Evolutionary conservation across 1,140 invertebrate species (phyloP), one percentile per base, ranked within the genome.

Genomic region (Calephelis nemesis): DNA sequence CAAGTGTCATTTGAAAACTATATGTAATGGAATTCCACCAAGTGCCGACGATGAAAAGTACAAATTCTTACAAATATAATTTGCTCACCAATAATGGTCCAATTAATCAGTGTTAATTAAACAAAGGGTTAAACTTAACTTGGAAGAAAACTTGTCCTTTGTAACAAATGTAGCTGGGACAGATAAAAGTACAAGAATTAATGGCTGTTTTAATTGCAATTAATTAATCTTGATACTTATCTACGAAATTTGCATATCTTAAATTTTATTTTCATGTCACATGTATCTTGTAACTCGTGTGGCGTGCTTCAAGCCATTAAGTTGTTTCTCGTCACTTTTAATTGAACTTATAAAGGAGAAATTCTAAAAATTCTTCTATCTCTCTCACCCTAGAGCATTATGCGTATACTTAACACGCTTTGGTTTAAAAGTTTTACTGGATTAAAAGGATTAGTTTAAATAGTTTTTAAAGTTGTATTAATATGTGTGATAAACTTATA

Each of bases 191-290:
- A 30, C 52, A 39, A 58, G 10, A 39, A 58, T 39, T 39, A 11
- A 58, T 58, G 15, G 52, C 15, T 58, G 52, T 5, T 11, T 58
- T 58, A 58, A 58, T 58, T 58, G 52, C 10, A 11, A 74, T 39
- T 65, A 74, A 81, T 75, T 69, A 73, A 74, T 70, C 68, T 49
- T 40, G 19, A 74, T 77, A 48, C 63, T 7, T 47, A 64, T 15
- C 4, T 64, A 64, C 11, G 11, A 64, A 64, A 48, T 64, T 15
- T 48, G 30, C 63, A 64, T 48, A 47, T 64, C 40, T 58, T 6
- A 58, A 58, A 58, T 58, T 30, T 58, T 58, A 30, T 54, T 54
- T 58, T 58, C 39, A 54, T 58, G 52, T 11, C 40, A 58, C 65
- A 47, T 42, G 47, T 40, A 30, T 6, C 30, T 30, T 12, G 19